phyloP scores from a whole-genome alignment of 2,113 vertebrate genomes.

The Platysteira castanea region DNA sequence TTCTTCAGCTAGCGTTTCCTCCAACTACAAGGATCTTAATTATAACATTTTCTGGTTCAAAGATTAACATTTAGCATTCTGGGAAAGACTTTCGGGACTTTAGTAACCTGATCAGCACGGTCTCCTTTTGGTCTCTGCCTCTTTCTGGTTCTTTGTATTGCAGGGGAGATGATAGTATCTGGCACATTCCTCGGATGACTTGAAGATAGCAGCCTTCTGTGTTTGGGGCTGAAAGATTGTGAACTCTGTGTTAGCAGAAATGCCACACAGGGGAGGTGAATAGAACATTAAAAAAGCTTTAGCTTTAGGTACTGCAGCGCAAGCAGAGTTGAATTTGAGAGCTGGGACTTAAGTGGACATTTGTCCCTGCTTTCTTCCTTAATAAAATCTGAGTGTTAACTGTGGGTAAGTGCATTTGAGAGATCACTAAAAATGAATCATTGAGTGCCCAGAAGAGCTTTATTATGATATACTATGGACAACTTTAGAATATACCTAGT shows the following conservation, averaged over 20 bases:
- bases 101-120: conserved; percentile 71
- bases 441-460: conserved; percentile 73
- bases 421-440: conserved; percentile 82
- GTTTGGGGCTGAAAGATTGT: conserved; percentile 76
- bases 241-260: conserved; percentile 78
- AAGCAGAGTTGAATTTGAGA: conserved; percentile 78
- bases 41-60: conserved; percentile 74
- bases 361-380: conserved; percentile 77
- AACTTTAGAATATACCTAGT: conserved; percentile 57
- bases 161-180: conserved; percentile 88
- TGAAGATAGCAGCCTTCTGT: conserved; percentile 78
- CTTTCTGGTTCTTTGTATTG: conserved; percentile 78
- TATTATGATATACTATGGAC: conserved; percentile 73
- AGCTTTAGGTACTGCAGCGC: conserved; percentile 69
- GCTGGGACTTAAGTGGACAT: conserved; percentile 79
- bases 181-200: conserved; percentile 91
- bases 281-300: conserved; percentile 77
- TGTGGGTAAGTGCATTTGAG: conserved; percentile 75
- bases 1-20: conserved; percentile 47
- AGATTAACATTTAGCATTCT: conserved; percentile 71
- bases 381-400: conserved; percentile 80
- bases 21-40: conserved; percentile 69
- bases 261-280: conserved; percentile 74
- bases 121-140: conserved; percentile 62
- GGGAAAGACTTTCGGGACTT: conserved; percentile 69